Percentiles rank a stretch among this genome's conserved stretches.
phyloP scores from a whole-genome alignment of 2,113 vertebrate species.

The Macquaria ambigua region DNA sequence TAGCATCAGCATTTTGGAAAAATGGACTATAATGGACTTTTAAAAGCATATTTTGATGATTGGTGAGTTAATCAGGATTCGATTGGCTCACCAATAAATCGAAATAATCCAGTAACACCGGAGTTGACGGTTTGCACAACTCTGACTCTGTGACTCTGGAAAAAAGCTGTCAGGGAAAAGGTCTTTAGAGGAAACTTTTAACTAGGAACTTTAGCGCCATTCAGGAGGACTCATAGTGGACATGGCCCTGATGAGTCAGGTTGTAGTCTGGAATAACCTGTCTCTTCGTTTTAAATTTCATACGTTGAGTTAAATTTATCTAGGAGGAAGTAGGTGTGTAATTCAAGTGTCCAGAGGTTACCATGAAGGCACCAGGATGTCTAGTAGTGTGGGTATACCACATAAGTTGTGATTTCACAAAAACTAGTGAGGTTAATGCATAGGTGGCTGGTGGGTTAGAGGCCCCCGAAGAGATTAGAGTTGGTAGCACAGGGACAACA shows the following conservation, averaged over 20 bases:
- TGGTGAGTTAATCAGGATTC: conserved; percentile 3
- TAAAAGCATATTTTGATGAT: not conserved
- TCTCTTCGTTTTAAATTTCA: not conserved
- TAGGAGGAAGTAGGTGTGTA: not conserved
- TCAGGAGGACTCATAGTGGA: no score
- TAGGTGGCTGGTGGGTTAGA: conserved; percentile 19
- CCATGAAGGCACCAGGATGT: not conserved
- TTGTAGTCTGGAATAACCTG: not conserved
- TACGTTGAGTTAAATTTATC: not conserved
- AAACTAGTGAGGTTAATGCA: not conserved
- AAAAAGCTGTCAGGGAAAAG: not conserved
- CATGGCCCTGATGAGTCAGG: not conserved
- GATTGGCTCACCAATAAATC: not conserved
- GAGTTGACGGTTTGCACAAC: not conserved
- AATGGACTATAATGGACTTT: not conserved
- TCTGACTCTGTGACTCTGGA: not conserved
- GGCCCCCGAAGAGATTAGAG: conserved; percentile 34
- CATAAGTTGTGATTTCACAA: not conserved
- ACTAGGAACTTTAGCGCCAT: no score
- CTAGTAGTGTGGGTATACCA: not conserved
- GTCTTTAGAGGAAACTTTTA: no score
- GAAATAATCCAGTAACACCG: not conserved
- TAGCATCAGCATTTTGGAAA: not conserved
- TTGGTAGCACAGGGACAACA: conserved; percentile 30
- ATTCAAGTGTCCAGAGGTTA: not conserved